Evolutionary conservation across 2,113 vertebrate species (phyloP), one percentile per base, ranked within the genome.

Genomic region (Neotoma lepida): DNA sequence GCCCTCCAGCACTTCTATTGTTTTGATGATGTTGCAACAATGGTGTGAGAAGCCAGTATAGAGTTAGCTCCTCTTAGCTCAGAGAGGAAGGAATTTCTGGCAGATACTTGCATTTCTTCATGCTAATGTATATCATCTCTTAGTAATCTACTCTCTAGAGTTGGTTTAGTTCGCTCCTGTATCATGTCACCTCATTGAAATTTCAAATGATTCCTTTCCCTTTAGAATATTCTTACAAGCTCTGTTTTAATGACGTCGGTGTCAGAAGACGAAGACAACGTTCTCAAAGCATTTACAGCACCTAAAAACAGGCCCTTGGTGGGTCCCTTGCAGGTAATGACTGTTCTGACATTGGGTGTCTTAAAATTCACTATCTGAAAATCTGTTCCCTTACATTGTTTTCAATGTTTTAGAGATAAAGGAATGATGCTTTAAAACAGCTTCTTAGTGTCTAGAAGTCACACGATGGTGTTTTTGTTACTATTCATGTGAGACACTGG

Each of bases 151-250:
- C 24, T 91, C 33, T 86, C 78, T 71, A 20, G 44, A 85, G 86
- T 87, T 91, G 35, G 91, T 86, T 96, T 78, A 10, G 12, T 51
- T 86, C 17, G 14, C 51, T 81, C 35, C 90, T n/a, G 46, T 87
- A 26, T 95, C 94, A 76, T 88, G 89, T 82, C 89, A 90, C 71
- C 80, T 20, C 0, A 0, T 51, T 93, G 85, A 84, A 93, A 87
- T 89, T 73, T 90, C 68, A 76, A 39, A 88, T 94, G 58, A 54
- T 95, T 93, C 68, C 84, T 90, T 66, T 97, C 70, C 94, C 20
- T 97, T 93, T 96, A 99, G 99, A 99, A 99, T 98, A 98, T 99
- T 91, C 98, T 99, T 76, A 99, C 99, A 7, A 99, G 99, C 97
- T 99, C 99, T 80, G 92, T 99, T 98, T 97, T 99, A 98, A 99